Percentiles rank a stretch among this genome's conserved stretches.
Evolutionary conservation across 1,140 invertebrate genomes (phyloP).

Genomic region (Papilio helenus): DNA sequence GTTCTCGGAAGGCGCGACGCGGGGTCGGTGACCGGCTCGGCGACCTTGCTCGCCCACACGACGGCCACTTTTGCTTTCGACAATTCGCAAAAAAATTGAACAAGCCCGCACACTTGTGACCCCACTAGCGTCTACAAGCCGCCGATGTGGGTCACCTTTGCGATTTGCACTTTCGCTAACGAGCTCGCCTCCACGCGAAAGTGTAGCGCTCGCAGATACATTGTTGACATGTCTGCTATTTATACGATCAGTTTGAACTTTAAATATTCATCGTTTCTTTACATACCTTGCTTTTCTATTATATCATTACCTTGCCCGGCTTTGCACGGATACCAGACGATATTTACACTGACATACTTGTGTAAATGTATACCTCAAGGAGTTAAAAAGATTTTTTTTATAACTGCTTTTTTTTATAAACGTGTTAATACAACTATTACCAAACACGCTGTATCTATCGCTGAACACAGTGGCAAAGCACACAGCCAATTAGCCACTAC

Average conservation of each 20-base stretch:
- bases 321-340: neutral
- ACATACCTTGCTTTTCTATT: neutral
- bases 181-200: neutral
- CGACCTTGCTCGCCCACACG: slow-evolving; percentile 81
- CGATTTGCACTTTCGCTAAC: slow-evolving; percentile 39
- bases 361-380: neutral
- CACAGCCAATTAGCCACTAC: neutral
- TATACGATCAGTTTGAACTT: neutral
- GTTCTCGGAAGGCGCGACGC: slow-evolving; percentile 39
- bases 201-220: neutral
- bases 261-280: neutral
- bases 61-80: slow-evolving; percentile 80
- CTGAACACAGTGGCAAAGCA: neutral
- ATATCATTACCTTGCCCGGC: neutral
- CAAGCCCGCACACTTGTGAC: slow-evolving; percentile 37
- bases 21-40: slow-evolving; percentile 72
- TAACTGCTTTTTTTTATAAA: neutral
- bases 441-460: neutral
- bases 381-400: neutral
- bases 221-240: neutral
- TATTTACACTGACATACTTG: neutral
- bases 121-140: slow-evolving; percentile 44
- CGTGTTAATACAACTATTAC: neutral
- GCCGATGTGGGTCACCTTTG: slow-evolving; percentile 35
- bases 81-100: slow-evolving; percentile 74